Evolutionary conservation across 2,888 invertebrate species (phyloP), one percentile per base, ranked within the genome.

Genomic region (Acrobasis repandana): DNA sequence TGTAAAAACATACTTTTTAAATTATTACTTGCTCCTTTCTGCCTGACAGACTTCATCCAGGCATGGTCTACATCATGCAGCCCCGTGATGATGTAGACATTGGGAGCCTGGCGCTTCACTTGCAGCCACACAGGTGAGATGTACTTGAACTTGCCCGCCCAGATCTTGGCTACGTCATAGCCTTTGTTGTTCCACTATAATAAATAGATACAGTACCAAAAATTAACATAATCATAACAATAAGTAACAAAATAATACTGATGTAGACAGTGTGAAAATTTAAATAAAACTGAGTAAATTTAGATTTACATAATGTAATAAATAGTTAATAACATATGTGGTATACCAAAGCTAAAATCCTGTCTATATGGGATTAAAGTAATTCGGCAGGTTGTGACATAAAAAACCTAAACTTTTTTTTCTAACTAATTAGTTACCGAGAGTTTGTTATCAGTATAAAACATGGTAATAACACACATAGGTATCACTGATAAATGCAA

Each of bases 71-170:
- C 94, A 89, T 98, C 98, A 85, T 98, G 97, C 0, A 94, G 91
- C 0, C 96, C 96, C 0, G 94, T 93, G 58, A 97, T 84, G 57
- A 94, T 93, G 78, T 96, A 96, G 18, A 93, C 93, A 61, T 93
- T 92, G 2, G 90, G 86, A 15, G 93, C 93, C 62, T 94, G 94
- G 47, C 95, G 90, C 63, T 94, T 94, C 14, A 98, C 89, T 88
- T 98, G 97, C 36, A 99, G 93, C 99, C 99, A 99, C 0, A 98
- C 98, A 0, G 99, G 99, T 0, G 98, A 97, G 28, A 99, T 94
- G 75, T 96, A 96, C 58, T 96, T 95, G 73, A 99, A 97, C 85
- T 99, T 99, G 50, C 95, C 94, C 10, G 95, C 96, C 93, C 98
- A 98, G 61, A 93, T 94, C 87, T 98, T 98, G 0, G 98, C 97